phyloP scores from a whole-genome alignment of 2,113 vertebrate genomes.

The Triplophysa tibetana region DNA sequence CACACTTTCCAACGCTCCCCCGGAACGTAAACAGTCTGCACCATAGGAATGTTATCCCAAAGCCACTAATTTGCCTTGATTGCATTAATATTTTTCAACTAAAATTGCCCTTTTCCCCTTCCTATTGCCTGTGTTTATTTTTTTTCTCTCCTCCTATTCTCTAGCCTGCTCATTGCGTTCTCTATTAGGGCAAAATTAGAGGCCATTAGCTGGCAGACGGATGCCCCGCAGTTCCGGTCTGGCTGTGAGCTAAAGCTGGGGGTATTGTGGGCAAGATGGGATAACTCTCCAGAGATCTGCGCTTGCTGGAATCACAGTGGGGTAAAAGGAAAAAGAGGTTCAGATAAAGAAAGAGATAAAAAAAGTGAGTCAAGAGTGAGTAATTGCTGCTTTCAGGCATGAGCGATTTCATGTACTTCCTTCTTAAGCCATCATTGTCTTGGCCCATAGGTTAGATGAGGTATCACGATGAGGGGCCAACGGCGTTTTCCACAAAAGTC shows the following conservation, averaged over 20 bases:
- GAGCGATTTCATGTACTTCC: slow-evolving; percentile 30
- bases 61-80: slow-evolving; percentile 74
- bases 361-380: slow-evolving; percentile 18
- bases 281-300: slow-evolving; percentile 40
- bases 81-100: slow-evolving; percentile 77
- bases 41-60: slow-evolving; percentile 74
- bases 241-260: slow-evolving; percentile 42
- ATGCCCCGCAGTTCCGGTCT: slow-evolving; percentile 64
- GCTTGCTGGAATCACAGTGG: background rate
- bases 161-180: slow-evolving; percentile 59
- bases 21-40: slow-evolving; percentile 65
- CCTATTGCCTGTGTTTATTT: slow-evolving; percentile 72
- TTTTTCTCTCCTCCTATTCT: slow-evolving; percentile 45
- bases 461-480: slow-evolving; percentile 11
- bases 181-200: slow-evolving; percentile 71
- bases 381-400: slow-evolving; percentile 41
- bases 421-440: slow-evolving; percentile 28
- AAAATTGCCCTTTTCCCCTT: slow-evolving; percentile 77
- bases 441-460: slow-evolving; percentile 20
- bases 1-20: slow-evolving; percentile 56
- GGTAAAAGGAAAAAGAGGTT: slow-evolving; percentile 9
- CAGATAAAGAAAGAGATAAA: slow-evolving; percentile 27
- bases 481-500: background rate
- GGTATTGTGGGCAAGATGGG: slow-evolving; percentile 50
- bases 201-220: slow-evolving; percentile 72